Evolutionary conservation across 2,113 vertebrate species (phyloP).

Genomic region (Rhipidura dahli): DNA sequence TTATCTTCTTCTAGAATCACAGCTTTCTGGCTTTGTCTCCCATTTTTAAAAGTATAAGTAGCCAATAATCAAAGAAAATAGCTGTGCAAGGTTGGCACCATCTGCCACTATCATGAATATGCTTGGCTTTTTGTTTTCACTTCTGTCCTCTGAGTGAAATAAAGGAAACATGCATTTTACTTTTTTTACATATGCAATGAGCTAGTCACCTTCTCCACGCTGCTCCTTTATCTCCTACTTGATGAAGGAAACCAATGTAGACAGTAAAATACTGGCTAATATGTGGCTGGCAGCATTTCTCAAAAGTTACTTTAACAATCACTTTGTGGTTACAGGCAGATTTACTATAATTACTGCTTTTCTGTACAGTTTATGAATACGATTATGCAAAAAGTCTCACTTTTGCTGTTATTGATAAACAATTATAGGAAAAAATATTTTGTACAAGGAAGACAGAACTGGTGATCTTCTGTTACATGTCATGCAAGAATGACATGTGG

Average conservation of each 20-base stretch:
- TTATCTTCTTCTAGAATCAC: not conserved
- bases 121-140: conserved; percentile 63
- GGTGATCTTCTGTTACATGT: conserved; percentile 32
- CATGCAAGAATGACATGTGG: conserved; percentile 43
- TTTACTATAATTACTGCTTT: not conserved
- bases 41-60: conserved; percentile 41
- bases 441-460: conserved; percentile 2
- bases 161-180: conserved; percentile 35
- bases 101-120: conserved; percentile 40
- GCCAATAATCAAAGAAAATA: conserved; percentile 40
- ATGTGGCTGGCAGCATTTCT: not conserved
- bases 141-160: conserved; percentile 56
- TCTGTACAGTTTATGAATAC: not conserved
- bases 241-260: not conserved
- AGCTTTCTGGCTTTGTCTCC: conserved; percentile 23
- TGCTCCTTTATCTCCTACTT: not conserved
- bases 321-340: not conserved
- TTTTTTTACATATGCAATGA: conserved; percentile 36
- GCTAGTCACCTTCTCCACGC: conserved; percentile 16
- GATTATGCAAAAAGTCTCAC: not conserved
- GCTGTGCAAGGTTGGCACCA: conserved; percentile 27
- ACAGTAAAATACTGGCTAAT: not conserved
- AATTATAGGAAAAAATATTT: conserved; percentile 5
- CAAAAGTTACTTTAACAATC: not conserved
- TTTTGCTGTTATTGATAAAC: conserved; percentile 21